These are phyloP conservation scores for Caenorhabditis brenneri DNA, from an alignment of 1,140 invertebrate genomes.

Conservation along the genomic window DNA sequence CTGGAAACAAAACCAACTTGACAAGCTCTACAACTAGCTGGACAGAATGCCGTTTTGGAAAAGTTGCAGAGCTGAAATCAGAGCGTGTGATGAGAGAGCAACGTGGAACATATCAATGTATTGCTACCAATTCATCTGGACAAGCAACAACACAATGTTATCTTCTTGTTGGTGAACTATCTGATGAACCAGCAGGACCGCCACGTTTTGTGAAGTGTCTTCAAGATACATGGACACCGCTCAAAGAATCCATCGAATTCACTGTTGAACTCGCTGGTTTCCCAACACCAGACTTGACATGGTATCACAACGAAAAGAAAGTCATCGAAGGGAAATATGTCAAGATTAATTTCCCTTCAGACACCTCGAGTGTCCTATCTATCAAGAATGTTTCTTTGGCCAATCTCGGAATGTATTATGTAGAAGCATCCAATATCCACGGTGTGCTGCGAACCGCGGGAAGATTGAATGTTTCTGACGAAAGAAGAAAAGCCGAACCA, in stretches of 20 bases:
- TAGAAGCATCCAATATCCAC: slow-evolving; percentile 62
- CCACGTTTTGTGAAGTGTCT: slow-evolving; percentile 63
- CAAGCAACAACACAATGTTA: slow-evolving; percentile 58
- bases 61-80: slow-evolving; percentile 55
- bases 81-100: slow-evolving; percentile 56
- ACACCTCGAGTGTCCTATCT: slow-evolving; percentile 46
- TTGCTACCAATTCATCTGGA: slow-evolving; percentile 59
- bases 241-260: slow-evolving; percentile 54
- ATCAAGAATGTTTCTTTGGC: slow-evolving; percentile 46
- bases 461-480: slow-evolving; percentile 58
- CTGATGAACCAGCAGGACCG: slow-evolving; percentile 59
- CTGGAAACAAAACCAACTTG: slow-evolving; percentile 41
- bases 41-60: slow-evolving; percentile 59
- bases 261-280: slow-evolving; percentile 61
- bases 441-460: slow-evolving; percentile 62
- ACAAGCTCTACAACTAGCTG: slow-evolving; percentile 51
- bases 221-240: slow-evolving; percentile 61
- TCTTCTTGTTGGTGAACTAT: slow-evolving; percentile 58
- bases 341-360: slow-evolving; percentile 55
- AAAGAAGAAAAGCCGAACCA: slow-evolving; percentile 49
- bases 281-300: slow-evolving; percentile 59
- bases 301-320: slow-evolving; percentile 62
- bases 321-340: slow-evolving; percentile 54
- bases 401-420: slow-evolving; percentile 59
- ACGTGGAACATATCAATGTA: slow-evolving; percentile 64